Evolutionary conservation across 2,113 vertebrate genomes (phyloP), one percentile per base, ranked within the genome.

Genomic region (Oxyruncus cristatus): DNA sequence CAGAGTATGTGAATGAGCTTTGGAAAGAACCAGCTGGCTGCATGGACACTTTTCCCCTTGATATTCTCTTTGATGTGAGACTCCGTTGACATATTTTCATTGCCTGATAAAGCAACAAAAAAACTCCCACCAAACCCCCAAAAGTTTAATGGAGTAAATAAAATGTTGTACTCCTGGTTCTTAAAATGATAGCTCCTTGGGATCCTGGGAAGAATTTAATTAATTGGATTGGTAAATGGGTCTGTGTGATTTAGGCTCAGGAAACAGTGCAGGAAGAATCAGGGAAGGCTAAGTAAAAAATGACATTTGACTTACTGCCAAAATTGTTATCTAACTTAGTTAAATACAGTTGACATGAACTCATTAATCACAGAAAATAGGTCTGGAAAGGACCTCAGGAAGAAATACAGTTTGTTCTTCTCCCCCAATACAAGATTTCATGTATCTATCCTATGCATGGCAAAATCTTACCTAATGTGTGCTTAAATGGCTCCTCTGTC

Each of bases 61-160:
- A 42, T 74, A 80, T 39, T 88, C 55, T 59, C 72, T 95, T 87
- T 94, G 73, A 82, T 79, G 37, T 79, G n/a, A 93, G 58, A 53
- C 22, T 62, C 46, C 65, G 26, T 74, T 80, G 61, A 68, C 35
- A 66, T 65, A 76, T 84, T 89, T 93, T 91, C n/a, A 61, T 55
- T 85, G 56, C 17, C 11, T 88, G 14, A 33, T 92, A 66, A 8
- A 44, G 50, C 39, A 32, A 5, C 2, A 58, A 37, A 22, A 80
- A 15, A 49, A 39, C 17, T 18, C 23, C 8, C 14, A 6, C 13
- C 9, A 75, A 75, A 1, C 4, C 5, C 30, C 2, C 11, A 8
- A 37, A 68, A 23, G 20, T 53, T 88, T 71, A 41, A 85, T 66
- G 61, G 28, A 77, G 8, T 70, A 83, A 93, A 70, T 80, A 15